phyloP scores from a whole-genome alignment of 2,888 invertebrate genomes.

The Temnothorax unifasciatus region DNA sequence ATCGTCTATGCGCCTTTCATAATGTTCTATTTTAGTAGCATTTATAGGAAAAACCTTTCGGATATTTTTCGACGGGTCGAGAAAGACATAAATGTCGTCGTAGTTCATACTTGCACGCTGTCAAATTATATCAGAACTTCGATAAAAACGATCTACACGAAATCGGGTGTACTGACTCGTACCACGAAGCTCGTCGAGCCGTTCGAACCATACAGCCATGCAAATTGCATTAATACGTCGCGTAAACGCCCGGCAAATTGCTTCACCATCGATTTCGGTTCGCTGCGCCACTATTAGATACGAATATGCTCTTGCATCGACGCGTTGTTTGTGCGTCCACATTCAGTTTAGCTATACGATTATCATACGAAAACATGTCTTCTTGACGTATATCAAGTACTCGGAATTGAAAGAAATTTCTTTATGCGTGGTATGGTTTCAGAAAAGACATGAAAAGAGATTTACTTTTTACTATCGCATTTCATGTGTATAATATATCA shows the following conservation, averaged over 20 bases:
- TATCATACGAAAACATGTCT: slow-evolving; percentile 2
- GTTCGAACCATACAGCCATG: slow-evolving; percentile 71
- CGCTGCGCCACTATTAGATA: slow-evolving; percentile 67
- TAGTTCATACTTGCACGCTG: slow-evolving; percentile 5
- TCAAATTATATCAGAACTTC: slow-evolving; percentile 35
- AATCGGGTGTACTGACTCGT: slow-evolving; percentile 74
- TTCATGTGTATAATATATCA: neutral
- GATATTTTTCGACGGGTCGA: slow-evolving; percentile 12
- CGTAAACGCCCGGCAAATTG: slow-evolving; percentile 81
- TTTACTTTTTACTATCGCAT: neutral
- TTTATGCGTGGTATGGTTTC: neutral
- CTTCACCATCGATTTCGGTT: slow-evolving; percentile 80
- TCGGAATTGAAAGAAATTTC: neutral
- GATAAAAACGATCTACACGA: slow-evolving; percentile 70
- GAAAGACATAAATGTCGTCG: slow-evolving; percentile 12
- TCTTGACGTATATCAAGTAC: neutral
- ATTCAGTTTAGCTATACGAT: slow-evolving; percentile 13
- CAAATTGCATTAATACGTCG: slow-evolving; percentile 83
- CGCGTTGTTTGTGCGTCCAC: slow-evolving; percentile 32
- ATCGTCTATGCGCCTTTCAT: neutral
- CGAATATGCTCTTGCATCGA: slow-evolving; percentile 53
- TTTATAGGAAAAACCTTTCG: slow-evolving; percentile 18
- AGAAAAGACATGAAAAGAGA: neutral
- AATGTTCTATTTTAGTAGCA: slow-evolving; percentile 9
- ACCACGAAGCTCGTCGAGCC: slow-evolving; percentile 46